phyloP scores from a whole-genome alignment of 30 jellyfish, hydroid and myxozoan genomes.

The Aurelia sp. region DNA sequence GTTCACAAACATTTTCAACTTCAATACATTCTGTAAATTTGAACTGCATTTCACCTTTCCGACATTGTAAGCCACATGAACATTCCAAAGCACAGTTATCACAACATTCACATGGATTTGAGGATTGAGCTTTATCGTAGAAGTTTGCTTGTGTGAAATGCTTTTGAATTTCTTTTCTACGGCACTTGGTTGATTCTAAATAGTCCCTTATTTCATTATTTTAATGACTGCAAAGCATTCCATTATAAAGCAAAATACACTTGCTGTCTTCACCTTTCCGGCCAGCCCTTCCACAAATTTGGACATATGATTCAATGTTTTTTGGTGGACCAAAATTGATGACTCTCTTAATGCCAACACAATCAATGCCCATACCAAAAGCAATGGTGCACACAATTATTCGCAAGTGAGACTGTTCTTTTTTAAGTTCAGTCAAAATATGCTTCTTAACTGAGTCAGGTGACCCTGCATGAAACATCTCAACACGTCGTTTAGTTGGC shows the following conservation, averaged over 20 bases:
- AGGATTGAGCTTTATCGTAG: slow-evolving; percentile 17
- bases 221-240: slow-evolving; percentile 29
- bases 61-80: slow-evolving; percentile 17
- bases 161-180: slow-evolving; percentile 22
- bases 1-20: too few species aligned
- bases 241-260: slow-evolving; percentile 28
- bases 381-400: slow-evolving; percentile 34
- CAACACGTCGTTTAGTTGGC: slow-evolving; percentile 6
- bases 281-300: slow-evolving; percentile 45
- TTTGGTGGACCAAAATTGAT: slow-evolving; percentile 34
- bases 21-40: too few species aligned
- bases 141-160: slow-evolving; percentile 19
- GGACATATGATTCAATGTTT: slow-evolving; percentile 22
- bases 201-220: slow-evolving; percentile 23
- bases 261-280: slow-evolving; percentile 43
- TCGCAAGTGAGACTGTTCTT: slow-evolving; percentile 11
- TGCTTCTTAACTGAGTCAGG: slow-evolving; percentile 33
- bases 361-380: slow-evolving; percentile 41
- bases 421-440: slow-evolving; percentile 13
- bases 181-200: slow-evolving; percentile 18
- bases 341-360: slow-evolving; percentile 18
- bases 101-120: slow-evolving; percentile 23
- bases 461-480: slow-evolving; percentile 47
- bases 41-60: too few species aligned
- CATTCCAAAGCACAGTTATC: slow-evolving; percentile 29